Evolutionary conservation across 2,113 vertebrate species (phyloP).

Genomic region (Coptodon bakossiorum): DNA sequence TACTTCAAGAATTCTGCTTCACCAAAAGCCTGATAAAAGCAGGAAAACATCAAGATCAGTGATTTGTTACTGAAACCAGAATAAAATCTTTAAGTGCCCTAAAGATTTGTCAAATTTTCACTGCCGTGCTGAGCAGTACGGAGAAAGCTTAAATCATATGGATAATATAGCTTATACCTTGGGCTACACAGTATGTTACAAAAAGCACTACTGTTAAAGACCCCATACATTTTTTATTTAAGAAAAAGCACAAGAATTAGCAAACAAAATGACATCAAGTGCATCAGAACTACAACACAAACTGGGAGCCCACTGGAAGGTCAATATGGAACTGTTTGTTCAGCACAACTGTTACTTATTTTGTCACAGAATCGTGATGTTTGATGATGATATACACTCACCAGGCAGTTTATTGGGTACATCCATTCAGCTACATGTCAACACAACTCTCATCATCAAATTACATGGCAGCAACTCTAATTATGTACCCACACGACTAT

Average conservation of each 20-base stretch:
- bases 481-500: background rate
- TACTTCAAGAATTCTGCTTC: conserved; percentile 83
- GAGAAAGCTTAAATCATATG: background rate
- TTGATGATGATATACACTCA: background rate
- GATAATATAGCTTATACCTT: background rate
- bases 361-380: background rate
- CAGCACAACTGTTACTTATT: background rate
- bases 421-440: background rate
- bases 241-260: background rate
- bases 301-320: background rate
- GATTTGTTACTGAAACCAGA: background rate
- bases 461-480: background rate
- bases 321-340: background rate
- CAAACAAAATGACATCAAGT: background rate
- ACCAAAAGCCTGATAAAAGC: conserved; percentile 78
- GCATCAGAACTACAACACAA: background rate
- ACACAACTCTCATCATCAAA: background rate
- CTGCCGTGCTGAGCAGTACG: background rate
- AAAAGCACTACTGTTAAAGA: background rate
- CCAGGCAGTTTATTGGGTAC: background rate
- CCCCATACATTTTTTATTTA: background rate
- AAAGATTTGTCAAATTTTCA: background rate
- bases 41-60: background rate
- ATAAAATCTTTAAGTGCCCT: background rate
- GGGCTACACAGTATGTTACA: background rate